These are phyloP conservation scores for Drosophila sp. DNA, from an alignment of 1,140 invertebrate genomes.

Conservation along the genomic window DNA sequence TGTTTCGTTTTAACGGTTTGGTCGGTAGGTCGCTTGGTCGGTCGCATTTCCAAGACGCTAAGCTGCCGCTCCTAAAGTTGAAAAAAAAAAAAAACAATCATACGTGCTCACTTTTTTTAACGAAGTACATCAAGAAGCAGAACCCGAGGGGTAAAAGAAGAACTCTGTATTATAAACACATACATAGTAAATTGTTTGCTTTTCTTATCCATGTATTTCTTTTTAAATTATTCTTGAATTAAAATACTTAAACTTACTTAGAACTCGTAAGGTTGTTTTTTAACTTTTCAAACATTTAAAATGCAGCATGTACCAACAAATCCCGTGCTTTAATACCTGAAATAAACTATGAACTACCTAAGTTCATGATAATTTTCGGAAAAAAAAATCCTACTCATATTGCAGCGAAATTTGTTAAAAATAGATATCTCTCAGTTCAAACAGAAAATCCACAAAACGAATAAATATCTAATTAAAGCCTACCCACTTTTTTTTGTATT, in stretches of 20 bases:
- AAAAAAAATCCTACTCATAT: too few species aligned
- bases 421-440: too few species aligned
- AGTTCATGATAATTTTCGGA: too few species aligned
- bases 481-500: slow-evolving; percentile 11
- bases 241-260: background rate
- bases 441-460: too few species aligned
- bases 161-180: background rate
- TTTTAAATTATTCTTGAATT: background rate
- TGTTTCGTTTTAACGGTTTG: slow-evolving; percentile 5
- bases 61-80: slow-evolving; percentile 2
- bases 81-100: background rate
- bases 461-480: too few species aligned
- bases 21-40: background rate
- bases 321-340: too few species aligned
- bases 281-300: background rate
- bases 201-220: background rate
- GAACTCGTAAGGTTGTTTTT: background rate
- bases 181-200: background rate
- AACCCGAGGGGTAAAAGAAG: background rate
- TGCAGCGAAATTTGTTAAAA: too few species aligned
- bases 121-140: background rate
- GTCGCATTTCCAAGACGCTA: background rate
- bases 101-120: background rate
- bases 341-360: too few species aligned
- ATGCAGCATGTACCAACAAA: background rate